Percentiles rank a stretch among this genome's conserved stretches.
These are phyloP conservation scores for Mizuhopecten yessoensis DNA, from an alignment of 1,140 invertebrate species.

Conservation along the genomic window DNA sequence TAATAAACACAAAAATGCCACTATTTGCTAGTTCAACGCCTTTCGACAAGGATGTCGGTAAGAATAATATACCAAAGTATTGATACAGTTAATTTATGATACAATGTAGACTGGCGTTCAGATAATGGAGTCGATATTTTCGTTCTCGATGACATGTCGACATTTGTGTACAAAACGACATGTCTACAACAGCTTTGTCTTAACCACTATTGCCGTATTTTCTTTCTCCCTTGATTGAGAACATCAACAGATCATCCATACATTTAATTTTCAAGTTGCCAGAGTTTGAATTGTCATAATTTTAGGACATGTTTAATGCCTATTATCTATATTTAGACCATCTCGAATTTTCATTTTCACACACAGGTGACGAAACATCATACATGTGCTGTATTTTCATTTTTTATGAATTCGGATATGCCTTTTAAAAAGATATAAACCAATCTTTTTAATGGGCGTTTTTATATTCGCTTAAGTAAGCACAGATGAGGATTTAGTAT, in stretches of 20 bases:
- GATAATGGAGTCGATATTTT: too few relatives aligned
- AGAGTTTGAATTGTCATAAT: background rate
- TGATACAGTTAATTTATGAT: background rate
- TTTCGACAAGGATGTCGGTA: conserved; percentile 90
- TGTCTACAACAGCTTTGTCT: background rate
- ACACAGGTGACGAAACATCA: background rate
- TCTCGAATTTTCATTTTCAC: background rate
- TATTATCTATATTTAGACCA: background rate
- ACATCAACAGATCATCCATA: too few relatives aligned
- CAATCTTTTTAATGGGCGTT: too few relatives aligned
- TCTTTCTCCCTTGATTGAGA: too few relatives aligned
- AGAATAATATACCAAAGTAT: conserved; percentile 67
- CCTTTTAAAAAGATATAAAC: too few relatives aligned
- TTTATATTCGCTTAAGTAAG: too few relatives aligned
- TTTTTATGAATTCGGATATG: too few relatives aligned
- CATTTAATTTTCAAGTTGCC: background rate
- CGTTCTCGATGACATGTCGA: conserved; percentile 42
- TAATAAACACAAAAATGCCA: conserved; percentile 70
- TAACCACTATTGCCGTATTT: background rate
- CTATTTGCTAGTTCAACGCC: conserved; percentile 88
- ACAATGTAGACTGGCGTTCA: background rate
- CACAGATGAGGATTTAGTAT: too few relatives aligned
- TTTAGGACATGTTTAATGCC: background rate
- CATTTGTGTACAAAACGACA: conserved; percentile 45
- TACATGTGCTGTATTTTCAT: too few relatives aligned